These are phyloP conservation scores for Leptopilina boulardi DNA, from an alignment of 1,140 invertebrate species.

Conservation along the genomic window DNA sequence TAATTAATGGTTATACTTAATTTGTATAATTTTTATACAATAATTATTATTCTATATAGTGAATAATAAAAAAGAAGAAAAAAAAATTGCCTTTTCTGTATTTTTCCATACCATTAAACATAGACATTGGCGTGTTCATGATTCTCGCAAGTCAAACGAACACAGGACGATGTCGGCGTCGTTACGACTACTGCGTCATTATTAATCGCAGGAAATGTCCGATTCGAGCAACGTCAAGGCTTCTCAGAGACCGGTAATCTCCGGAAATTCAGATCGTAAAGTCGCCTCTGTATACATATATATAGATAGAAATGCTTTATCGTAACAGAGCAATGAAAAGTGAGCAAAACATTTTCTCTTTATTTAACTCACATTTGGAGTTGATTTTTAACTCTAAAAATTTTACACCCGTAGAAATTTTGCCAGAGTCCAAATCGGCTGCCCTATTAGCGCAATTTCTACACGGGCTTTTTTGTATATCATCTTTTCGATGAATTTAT, in stretches of 20 bases:
- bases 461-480: no score
- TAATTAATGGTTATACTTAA: no score
- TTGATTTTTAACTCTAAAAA: no score
- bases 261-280: conserved; percentile 19
- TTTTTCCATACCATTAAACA: background rate
- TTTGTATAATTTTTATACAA: no score
- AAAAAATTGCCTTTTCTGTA: background rate
- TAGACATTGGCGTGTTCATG: background rate
- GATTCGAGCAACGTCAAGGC: background rate
- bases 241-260: conserved; percentile 17
- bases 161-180: background rate
- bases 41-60: no score
- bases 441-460: no score
- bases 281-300: background rate
- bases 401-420: no score
- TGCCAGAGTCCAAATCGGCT: no score
- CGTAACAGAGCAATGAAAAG: conserved; percentile 7
- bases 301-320: background rate
- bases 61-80: no score
- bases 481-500: no score
- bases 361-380: no score
- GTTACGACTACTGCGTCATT: conserved; percentile 17
- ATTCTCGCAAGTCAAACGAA: background rate
- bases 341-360: background rate
- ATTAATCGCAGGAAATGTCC: conserved; percentile 25